Evolutionary conservation across 1,140 invertebrate species (phyloP), one percentile per base, ranked within the genome.

Genomic region (Sminthurides bifidus): DNA sequence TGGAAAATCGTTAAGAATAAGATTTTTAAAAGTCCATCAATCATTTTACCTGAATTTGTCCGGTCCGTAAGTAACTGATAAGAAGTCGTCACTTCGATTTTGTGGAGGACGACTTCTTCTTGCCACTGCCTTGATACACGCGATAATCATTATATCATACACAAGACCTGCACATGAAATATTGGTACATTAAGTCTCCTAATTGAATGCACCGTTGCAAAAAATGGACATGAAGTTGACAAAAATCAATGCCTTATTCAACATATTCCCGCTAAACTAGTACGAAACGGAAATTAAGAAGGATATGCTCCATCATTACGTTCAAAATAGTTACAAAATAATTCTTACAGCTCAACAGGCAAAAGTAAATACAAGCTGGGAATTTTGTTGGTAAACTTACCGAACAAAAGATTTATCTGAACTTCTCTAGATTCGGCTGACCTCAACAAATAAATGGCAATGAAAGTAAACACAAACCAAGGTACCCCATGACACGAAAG

Each of bases 401-500:
- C 88, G 65, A 88, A 70, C 10, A 92, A 72, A 65, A 92, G 79
- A 70, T 92, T 93, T 0, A 90, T 75, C 75, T 89, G 81, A 71
- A 88, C 77, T 71, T 87, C 81, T 67, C 86, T 80, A 17, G 83
- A 70, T 14, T 73, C 71, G 59, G 72, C 73, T 64, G 74, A 78
- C 60, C 80, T 79, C 15, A 82, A 71, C 49, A 86, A 69, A 79
- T 84, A 86, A 51, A 88, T 81, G 41, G 82, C 80, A 2, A 79
- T 77, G 4, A 88, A 70, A 77, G 80, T 83, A 4, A 76, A 74
- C 5, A 77, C 72, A 19, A 93, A 68, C 90, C 90, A 94, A 5
- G 81, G 76, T 54, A 92, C 77, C n/a, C 89, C 89, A 76, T 93
- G 85, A 66, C 89, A 92, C 3, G 86, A 86, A 66, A 85, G 77